Evolutionary conservation across 2,113 vertebrate genomes (phyloP), one percentile per base, ranked within the genome.

Genomic region (Candoia aspera): DNA sequence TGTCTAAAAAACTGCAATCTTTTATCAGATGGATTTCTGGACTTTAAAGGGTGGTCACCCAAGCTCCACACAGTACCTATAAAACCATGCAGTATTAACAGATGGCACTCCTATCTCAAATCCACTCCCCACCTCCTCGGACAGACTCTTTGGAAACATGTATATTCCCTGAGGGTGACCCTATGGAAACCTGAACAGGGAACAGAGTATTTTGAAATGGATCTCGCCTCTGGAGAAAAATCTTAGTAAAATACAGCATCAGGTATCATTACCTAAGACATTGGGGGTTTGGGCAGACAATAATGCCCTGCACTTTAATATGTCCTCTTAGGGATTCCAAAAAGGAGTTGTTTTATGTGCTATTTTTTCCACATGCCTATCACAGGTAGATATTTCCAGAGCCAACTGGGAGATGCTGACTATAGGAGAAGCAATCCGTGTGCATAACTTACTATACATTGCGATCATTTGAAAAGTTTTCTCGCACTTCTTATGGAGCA

Each of bases 141-240:
- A 64, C 49, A 86, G 58, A 68, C 46, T 68, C 84, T 54, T 86
- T 54, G n/a, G 87, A 24, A 89, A 89, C 87, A 29, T 29, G 6
- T 12, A 26, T 62, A 58, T 59, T 89, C 87, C 49, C 73, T 88
- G 46, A 2, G 62, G 87, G 29, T 57, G 21, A 88, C 55, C 33
- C 79, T 42, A 37, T 46, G 49, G 87, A 89, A n/a, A 85, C 64
- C 58, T 89, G 49, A 89, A 24, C 23, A 89, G 23, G 3, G 37
- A 49, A 85, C 60, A 85, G 13, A 64, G 85, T 89, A 79, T 92
- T 92, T 85, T 89, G 91, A 89, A 92, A 92, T 89, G 13, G 64
- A 92, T 92, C 58, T 53, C 26, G 1, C 46, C 91, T n/a, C 87
- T 64, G 59, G 91, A 89, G 91, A 53, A 29, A 79, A 89, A 21